Conservation (phyloP, 2,797 vertebrate genomes). For the Muraenolepis orangiensis region DNA sequence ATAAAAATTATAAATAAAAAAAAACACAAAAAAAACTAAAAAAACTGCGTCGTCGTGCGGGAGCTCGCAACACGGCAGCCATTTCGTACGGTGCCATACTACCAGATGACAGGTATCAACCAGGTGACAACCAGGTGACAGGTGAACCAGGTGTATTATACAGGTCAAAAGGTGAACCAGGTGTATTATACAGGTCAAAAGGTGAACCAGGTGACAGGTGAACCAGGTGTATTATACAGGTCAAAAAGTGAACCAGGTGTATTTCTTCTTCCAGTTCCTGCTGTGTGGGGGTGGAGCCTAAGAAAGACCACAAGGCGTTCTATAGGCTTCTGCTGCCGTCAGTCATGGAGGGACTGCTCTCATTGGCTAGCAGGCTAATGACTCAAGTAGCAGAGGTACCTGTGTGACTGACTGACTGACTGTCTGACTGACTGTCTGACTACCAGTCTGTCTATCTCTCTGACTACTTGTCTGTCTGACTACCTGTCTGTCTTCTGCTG, state of each 20-base stretch:
- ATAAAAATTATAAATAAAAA: no score
- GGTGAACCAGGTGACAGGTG: no score
- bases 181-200: no score
- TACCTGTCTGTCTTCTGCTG: not conserved
- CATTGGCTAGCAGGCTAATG: conserved; percentile 78
- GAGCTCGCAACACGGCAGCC: no score
- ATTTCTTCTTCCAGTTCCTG: conserved; percentile 71
- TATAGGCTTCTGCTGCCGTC: conserved; percentile 82
- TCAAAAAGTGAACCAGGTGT: not conserved
- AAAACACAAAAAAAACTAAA: no score
- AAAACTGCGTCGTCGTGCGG: no score
- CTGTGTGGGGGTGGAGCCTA: conserved; percentile 83
- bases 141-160: no score
- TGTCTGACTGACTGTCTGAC: not conserved
- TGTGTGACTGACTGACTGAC: not conserved
- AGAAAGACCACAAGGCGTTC: conserved; percentile 75
- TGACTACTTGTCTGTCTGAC: not conserved
- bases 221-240: no score
- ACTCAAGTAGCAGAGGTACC: conserved; percentile 40
- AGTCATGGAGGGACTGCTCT: conserved; percentile 76
- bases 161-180: no score
- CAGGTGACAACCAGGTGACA: no score
- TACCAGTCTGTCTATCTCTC: not conserved
- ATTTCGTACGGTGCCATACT: no score
- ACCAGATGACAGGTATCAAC: no score